Evolutionary conservation across 2,113 vertebrate species (phyloP).

Genomic region (Lycaon pictus): DNA sequence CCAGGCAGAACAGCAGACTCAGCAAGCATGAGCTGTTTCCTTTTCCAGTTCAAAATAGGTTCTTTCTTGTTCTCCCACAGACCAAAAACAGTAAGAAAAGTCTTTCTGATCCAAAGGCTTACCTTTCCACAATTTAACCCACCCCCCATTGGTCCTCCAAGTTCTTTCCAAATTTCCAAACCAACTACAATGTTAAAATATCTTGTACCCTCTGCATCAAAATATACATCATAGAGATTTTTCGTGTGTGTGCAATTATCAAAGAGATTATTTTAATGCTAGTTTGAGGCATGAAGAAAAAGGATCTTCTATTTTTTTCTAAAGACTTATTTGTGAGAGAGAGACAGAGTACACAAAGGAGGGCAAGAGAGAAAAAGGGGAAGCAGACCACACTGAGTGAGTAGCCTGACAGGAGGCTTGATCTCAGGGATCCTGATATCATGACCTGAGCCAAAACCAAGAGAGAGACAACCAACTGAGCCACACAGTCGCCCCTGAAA

Average conservation of each 20-base stretch:
- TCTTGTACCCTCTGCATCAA: constrained; percentile 89
- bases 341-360: neutral
- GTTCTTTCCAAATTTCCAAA: constrained; percentile 86
- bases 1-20: neutral
- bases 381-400: neutral
- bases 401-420: neutral
- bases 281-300: constrained; percentile 83
- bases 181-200: constrained; percentile 83
- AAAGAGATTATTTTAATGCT: constrained; percentile 87
- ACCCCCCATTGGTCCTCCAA: constrained; percentile 79
- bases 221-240: constrained; percentile 87
- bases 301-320: constrained; percentile 56
- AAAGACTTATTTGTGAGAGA: neutral
- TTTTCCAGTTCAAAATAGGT: constrained; percentile 75
- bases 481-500: neutral
- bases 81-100: constrained; percentile 70
- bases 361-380: neutral
- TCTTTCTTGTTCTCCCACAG: constrained; percentile 61
- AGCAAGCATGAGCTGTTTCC: constrained; percentile 73
- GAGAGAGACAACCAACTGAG: neutral
- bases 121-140: constrained; percentile 61
- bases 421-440: neutral
- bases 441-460: neutral
- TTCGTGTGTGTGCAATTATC: constrained; percentile 84
- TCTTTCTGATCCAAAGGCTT: constrained; percentile 40